These are phyloP conservation scores for Lepidostoma basale DNA, from an alignment of 1,140 invertebrate species.

Conservation along the genomic window DNA sequence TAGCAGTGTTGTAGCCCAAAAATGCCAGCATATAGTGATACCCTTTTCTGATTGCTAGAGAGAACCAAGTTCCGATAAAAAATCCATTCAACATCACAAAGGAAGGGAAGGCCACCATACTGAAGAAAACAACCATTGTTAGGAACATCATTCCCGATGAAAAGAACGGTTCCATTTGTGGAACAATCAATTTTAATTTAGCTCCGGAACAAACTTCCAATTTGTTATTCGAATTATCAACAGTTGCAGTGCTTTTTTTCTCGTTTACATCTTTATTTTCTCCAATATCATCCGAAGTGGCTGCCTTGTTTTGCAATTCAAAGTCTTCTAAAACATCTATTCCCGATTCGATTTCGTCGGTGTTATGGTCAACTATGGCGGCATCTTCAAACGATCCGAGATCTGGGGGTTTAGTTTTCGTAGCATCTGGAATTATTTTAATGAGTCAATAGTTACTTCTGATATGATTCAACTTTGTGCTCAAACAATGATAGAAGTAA, in stretches of 20 bases:
- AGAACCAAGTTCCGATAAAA: conserved; percentile 56
- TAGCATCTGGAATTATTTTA: not conserved
- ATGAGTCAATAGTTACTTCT: too few relatives aligned
- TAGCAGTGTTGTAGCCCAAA: conserved; percentile 41
- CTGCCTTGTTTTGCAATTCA: too few relatives aligned
- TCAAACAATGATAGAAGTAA: too few relatives aligned
- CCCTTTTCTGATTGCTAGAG: conserved; percentile 50
- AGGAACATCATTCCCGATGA: conserved; percentile 54
- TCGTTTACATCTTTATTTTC: not conserved
- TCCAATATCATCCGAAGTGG: too few relatives aligned
- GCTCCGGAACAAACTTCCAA: not conserved
- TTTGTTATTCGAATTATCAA: not conserved
- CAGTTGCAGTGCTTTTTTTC: not conserved
- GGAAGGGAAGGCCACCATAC: conserved; percentile 53
- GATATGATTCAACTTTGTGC: too few relatives aligned
- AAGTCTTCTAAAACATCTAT: conserved; percentile 55
- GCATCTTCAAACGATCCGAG: conserved; percentile 15
- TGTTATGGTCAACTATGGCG: conserved; percentile 45
- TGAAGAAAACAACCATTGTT: conserved; percentile 52
- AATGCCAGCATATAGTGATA: conserved; percentile 54
- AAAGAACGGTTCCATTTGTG: conserved; percentile 50
- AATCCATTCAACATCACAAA: conserved; percentile 56
- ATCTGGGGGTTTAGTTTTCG: conserved; percentile 19
- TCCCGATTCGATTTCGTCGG: conserved; percentile 57
- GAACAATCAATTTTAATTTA: not conserved